Percentiles rank a stretch among this genome's conserved stretches.
Conservation (phyloP, 2,113 vertebrate genomes). For the Ceyx margarethae region DNA sequence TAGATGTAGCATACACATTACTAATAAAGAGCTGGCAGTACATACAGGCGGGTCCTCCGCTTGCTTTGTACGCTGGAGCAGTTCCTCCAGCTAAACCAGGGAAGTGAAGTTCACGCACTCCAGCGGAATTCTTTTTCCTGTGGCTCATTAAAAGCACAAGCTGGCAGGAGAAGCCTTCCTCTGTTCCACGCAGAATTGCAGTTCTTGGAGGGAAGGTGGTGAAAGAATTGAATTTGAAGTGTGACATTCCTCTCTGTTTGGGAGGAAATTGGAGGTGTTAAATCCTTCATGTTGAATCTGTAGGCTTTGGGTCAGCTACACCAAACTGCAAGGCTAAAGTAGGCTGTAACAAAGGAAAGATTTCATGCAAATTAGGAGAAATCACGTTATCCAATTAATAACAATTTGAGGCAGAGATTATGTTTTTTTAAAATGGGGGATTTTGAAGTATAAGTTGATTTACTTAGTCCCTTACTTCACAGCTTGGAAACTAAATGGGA, state of each 20-base stretch:
- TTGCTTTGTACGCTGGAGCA: neutral
- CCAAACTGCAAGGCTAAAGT: neutral
- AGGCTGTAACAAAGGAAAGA: neutral
- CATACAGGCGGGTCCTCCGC: neutral
- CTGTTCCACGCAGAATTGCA: neutral
- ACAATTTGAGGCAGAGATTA: neutral
- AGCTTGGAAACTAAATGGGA: neutral
- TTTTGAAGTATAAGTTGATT: neutral
- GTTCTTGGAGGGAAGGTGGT: neutral
- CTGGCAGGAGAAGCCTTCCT: neutral
- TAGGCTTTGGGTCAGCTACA: neutral
- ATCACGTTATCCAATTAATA: neutral
- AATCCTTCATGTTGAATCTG: neutral
- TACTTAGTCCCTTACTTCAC: neutral
- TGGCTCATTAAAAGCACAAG: neutral
- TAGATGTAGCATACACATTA: neutral
- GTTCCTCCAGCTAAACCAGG: neutral
- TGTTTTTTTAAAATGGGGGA: too few species aligned
- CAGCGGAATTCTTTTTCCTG: neutral
- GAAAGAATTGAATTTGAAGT: neutral
- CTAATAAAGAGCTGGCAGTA: slow-evolving; percentile 21
- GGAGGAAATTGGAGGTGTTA: slow-evolving; percentile 30
- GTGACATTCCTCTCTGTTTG: neutral
- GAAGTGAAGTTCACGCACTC: neutral
- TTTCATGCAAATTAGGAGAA: neutral